Percentiles rank a stretch among this genome's conserved stretches.
Evolutionary conservation across 2,797 vertebrate genomes (phyloP).

Genomic region (Falco columbarius): DNA sequence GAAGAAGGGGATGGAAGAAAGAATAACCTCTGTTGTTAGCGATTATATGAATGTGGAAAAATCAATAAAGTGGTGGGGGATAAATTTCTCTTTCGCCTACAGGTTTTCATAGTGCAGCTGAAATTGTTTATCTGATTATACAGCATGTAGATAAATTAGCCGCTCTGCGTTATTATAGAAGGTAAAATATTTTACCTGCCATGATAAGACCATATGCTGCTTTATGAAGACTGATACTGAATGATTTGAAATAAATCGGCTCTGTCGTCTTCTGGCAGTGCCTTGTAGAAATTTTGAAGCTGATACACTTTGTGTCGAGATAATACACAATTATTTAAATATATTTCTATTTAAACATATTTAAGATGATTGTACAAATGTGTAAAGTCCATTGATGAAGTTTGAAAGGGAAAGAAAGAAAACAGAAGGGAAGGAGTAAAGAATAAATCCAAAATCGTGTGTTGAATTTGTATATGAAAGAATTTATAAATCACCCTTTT

Average conservation of each 20-base stretch:
- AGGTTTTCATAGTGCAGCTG: constrained; percentile 58
- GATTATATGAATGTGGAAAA: constrained; percentile 26
- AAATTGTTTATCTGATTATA: constrained; percentile 69
- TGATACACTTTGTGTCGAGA: constrained; percentile 27
- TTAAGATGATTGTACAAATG: constrained; percentile 27
- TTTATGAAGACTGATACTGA: constrained; percentile 68
- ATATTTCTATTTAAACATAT: not conserved
- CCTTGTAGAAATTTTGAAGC: constrained; percentile 43
- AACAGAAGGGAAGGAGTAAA: not conserved
- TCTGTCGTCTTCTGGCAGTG: constrained; percentile 58
- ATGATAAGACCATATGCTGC: constrained; percentile 67
- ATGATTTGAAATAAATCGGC: constrained; percentile 59
- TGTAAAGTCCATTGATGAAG: not conserved
- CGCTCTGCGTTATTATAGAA: constrained; percentile 68
- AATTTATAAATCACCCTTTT: not conserved
- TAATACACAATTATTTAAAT: constrained; percentile 1
- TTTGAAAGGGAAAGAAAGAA: not conserved
- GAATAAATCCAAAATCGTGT: not conserved
- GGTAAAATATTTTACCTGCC: constrained; percentile 76
- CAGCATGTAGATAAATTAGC: constrained; percentile 70
- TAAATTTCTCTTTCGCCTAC: constrained; percentile 25
- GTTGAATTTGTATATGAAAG: not conserved
- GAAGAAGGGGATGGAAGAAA: constrained; percentile 44
- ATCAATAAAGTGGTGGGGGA: constrained; percentile 14
- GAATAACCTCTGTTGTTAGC: constrained; percentile 56